phyloP scores from a whole-genome alignment of 2,113 vertebrate genomes.

The Suricata suricatta region DNA sequence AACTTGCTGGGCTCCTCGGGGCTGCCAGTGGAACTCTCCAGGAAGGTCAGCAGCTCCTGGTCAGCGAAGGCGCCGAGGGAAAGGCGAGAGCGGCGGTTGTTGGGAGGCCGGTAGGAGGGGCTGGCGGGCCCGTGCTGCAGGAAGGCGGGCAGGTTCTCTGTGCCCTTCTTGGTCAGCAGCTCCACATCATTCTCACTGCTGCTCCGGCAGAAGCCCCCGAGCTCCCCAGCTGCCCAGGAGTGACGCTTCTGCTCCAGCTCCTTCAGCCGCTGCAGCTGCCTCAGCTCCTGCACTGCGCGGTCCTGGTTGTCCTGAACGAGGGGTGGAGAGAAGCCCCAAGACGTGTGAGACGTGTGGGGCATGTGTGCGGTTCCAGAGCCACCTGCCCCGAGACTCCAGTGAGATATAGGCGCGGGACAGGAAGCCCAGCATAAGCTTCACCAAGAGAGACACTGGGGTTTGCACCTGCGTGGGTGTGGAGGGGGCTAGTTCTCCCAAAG shows the following conservation, averaged over 20 bases:
- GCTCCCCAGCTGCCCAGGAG: conserved; percentile 89
- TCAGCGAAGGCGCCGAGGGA: conserved; percentile 89
- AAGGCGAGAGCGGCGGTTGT: conserved; percentile 92
- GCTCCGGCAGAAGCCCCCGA: conserved; percentile 90
- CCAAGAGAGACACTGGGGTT: not conserved
- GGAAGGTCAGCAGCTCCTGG: conserved; percentile 91
- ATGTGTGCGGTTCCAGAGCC: not conserved
- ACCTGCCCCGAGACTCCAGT: not conserved
- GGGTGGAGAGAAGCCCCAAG: not conserved
- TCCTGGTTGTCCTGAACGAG: conserved; percentile 91
- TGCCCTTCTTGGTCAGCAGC: conserved; percentile 90
- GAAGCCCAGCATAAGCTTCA: accelerated
- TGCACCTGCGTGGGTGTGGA: accelerated
- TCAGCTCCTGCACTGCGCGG: conserved; percentile 91
- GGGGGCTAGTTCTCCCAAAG: not conserved
- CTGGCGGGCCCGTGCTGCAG: conserved; percentile 90
- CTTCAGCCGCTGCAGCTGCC: conserved; percentile 88
- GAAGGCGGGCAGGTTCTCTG: conserved; percentile 88
- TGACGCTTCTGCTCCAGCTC: conserved; percentile 93
- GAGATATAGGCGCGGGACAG: not conserved
- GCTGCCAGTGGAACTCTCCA: conserved; percentile 85
- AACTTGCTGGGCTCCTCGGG: conserved; percentile 87
- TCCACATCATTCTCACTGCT: conserved; percentile 97
- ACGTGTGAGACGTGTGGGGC: not conserved
- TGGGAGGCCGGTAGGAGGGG: conserved; percentile 89